A percentile compares a stretch with the other conserved stretches of the same genome.
These are phyloP conservation scores for Pomacea canaliculata DNA, from an alignment of 2,888 invertebrate genomes.

Conservation along the genomic window DNA sequence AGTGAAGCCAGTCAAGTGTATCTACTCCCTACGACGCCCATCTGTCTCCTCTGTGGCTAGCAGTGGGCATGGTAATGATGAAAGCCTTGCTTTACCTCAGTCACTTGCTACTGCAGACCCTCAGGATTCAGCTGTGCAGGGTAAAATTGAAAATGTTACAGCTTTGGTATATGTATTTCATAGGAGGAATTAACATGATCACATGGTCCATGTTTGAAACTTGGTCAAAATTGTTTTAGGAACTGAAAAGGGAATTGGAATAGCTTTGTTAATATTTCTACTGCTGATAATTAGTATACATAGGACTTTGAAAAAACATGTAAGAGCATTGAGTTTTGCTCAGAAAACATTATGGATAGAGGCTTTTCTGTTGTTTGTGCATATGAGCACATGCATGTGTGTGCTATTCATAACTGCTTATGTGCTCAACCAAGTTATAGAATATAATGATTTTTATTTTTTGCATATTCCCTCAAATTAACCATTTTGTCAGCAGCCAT, in stretches of 20 bases:
- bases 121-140: background rate
- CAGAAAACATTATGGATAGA: background rate
- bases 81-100: background rate
- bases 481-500: no score
- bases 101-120: background rate
- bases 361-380: no score
- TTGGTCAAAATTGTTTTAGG: background rate
- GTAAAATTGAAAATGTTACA: background rate
- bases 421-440: no score
- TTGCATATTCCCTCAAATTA: no score
- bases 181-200: no score
- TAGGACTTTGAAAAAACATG: background rate
- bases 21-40: slow-evolving; percentile 47
- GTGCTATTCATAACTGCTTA: no score
- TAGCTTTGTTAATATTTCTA: background rate
- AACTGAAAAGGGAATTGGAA: no score
- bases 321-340: background rate
- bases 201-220: no score
- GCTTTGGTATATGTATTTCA: no score
- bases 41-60: slow-evolving; percentile 46
- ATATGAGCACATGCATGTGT: no score
- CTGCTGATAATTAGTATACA: background rate
- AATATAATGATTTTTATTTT: no score
- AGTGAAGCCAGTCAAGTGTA: slow-evolving; percentile 51
- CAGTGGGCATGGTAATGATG: slow-evolving; percentile 33